A percentile compares a stretch with the other conserved stretches of the same genome.
Conservation (phyloP, 2,797 vertebrate genomes). For the Scyliorhinus canicula region DNA sequence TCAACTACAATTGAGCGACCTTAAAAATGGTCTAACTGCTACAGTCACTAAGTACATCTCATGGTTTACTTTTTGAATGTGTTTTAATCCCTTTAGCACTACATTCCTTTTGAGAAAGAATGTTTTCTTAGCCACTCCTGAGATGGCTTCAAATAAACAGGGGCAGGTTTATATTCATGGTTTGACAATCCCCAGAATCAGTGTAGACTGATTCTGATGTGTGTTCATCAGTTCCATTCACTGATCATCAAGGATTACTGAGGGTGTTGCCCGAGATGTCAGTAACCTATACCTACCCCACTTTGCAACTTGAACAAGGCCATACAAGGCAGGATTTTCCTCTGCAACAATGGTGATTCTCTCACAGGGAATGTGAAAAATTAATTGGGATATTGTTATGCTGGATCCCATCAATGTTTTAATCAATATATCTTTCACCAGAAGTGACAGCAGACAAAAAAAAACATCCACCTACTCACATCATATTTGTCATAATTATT, state of each 20-base stretch:
- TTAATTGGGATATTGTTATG: not conserved
- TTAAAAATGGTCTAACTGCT: not conserved
- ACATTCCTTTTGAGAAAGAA: constrained; percentile 18
- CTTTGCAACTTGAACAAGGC: not conserved
- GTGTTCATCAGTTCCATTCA: not conserved
- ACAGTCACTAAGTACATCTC: not conserved
- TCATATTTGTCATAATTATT: not conserved
- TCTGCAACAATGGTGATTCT: not conserved
- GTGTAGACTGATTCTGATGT: not conserved
- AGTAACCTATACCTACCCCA: not conserved
- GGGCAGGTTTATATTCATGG: not conserved
- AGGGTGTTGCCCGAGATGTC: not conserved
- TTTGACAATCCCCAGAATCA: not conserved
- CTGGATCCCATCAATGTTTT: not conserved
- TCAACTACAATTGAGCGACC: not conserved
- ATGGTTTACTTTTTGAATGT: not conserved
- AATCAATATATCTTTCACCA: not conserved
- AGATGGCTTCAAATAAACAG: not conserved
- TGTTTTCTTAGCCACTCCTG: not conserved
- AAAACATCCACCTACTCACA: not conserved
- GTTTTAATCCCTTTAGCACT: not conserved
- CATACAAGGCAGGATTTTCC: not conserved
- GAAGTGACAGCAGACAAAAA: not conserved
- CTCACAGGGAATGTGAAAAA: not conserved
- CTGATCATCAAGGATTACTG: not conserved